Evolutionary conservation across 2,888 invertebrate species (phyloP), one percentile per base, ranked within the genome.

Genomic region (Epistrophe eligans): DNA sequence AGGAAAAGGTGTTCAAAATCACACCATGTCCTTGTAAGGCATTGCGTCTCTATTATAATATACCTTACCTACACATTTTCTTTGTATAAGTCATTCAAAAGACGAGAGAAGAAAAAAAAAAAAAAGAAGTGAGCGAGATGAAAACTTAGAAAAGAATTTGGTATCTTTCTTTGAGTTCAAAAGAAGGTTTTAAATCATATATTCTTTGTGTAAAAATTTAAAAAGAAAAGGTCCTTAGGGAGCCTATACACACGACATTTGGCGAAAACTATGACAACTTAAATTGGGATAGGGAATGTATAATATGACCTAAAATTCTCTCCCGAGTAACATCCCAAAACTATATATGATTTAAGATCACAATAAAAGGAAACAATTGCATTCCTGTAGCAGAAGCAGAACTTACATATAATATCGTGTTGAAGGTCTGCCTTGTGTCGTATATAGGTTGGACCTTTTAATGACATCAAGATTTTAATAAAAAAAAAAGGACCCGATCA

Each of bases 1-100:
- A 77, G 77, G 70, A 85, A 85, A 85, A 85, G 85, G 82, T 85
- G 85, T 85, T 77, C 74, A 57, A 74, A 85, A 85, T 82, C 85
- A 72, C 85, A 85, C 82, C 70, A 85, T 77, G 60, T 70, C 67
- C 82, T 82, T 74, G 79, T 57, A 62, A 66, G 67, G 66, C 50
- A 70, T 79, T 73, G 79, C 74, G 73, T 67, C 79, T 72, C 43
- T 72, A 70, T 71, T 77, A 62, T 64, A 35, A 24, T 24, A 24
- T 24, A 24, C n/a, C 48, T 43, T 19, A 19, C n/a, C 2, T 58
- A 11, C 15, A 10, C 17, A 38, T 40, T 55, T 55, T 40, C 40
- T 70, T 70, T 70, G 70, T 70, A 40, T 35, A 48, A 40, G 40
- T 70, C 55, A 70, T 70, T 70, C 24, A 70, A 40, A 40, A 55